Evolutionary conservation across 2,888 invertebrate species (phyloP), one percentile per base, ranked within the genome.

Genomic region (Portevinia maculata): DNA sequence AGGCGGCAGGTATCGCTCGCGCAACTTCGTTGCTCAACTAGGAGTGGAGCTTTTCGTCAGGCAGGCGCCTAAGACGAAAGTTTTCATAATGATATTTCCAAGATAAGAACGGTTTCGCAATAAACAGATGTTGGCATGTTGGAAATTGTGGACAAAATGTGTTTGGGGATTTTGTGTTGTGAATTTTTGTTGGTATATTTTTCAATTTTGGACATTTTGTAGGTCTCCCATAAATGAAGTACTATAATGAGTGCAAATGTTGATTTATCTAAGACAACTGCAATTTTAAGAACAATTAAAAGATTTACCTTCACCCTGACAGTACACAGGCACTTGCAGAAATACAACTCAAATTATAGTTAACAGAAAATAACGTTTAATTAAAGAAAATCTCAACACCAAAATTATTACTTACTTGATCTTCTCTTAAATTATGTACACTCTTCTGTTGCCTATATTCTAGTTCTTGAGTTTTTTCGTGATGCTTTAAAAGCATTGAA

Each of bases 381-480:
- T 60, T 32, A 67, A 48, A 37, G 3, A 48, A 39, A 39, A 52
- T 32, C n/a, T 30, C 7, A 24, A 44, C 21, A 21, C 32, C n/a
- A 28, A 59, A 59, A 76, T 46, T 11, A 37, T 34, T 50, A 69
- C 86, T 76, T 85, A 96, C 94, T 91, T 97, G 97, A 86, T 96
- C 96, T 89, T 95, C 97, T 89, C 97, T 93, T 83, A 98, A 92
- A 86, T 96, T 95, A 90, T 99, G 99, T 84, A 99, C 97, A 84
- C 97, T 97, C 88, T 97, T 95, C 91, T 99, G 97, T 89, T 99
- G 99, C 86, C 96, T 93, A 91, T 98, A 97, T 90, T 99, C 99
- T 86, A 99, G 92, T 89, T 99, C 98, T 90, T 98, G 97, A 53
- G 99, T 98, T 90, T 97, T 96, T 89, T 99, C 98, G 91, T 99